Evolutionary conservation across 2,113 vertebrate genomes (phyloP).

Genomic region (Nibea albiflora): DNA sequence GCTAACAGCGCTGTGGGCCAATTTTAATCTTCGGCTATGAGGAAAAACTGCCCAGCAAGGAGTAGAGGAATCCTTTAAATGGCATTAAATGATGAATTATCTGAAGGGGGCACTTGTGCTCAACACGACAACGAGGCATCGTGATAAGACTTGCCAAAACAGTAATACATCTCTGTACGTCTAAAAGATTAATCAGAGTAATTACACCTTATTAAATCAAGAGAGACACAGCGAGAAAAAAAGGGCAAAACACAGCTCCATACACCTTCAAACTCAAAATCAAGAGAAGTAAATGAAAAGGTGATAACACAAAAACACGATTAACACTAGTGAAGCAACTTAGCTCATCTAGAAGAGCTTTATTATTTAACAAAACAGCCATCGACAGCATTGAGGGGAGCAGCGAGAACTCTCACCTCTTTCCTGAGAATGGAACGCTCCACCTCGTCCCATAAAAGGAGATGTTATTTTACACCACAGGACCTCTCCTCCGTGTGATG

Average conservation of each 20-base stretch:
- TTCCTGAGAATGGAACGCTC: conserved; percentile 74
- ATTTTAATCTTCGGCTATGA: conserved; percentile 19
- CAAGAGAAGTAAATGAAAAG: background rate
- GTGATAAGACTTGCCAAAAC: background rate
- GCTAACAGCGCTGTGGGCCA: background rate
- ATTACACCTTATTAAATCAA: background rate
- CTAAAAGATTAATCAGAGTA: background rate
- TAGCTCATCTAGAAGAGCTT: background rate
- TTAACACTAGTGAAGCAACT: background rate
- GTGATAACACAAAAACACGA: background rate
- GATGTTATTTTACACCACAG: conserved; percentile 86
- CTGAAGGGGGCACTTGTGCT: background rate
- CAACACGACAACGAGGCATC: background rate
- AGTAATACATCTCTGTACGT: background rate
- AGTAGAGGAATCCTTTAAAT: conserved; percentile 11
- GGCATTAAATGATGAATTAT: conserved; percentile 13
- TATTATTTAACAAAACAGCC: conserved; percentile 9
- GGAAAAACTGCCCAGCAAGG: conserved; percentile 12
- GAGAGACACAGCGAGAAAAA: background rate
- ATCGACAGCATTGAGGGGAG: conserved; percentile 4
- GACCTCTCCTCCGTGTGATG: conserved; percentile 80
- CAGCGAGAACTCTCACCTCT: conserved; percentile 60
- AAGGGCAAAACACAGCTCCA: background rate
- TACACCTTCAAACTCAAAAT: background rate
- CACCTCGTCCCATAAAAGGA: conserved; percentile 82